Evolutionary conservation across 2,797 vertebrate species (phyloP), one percentile per base, ranked within the genome.

Genomic region (Pseudomugil gertrudae): DNA sequence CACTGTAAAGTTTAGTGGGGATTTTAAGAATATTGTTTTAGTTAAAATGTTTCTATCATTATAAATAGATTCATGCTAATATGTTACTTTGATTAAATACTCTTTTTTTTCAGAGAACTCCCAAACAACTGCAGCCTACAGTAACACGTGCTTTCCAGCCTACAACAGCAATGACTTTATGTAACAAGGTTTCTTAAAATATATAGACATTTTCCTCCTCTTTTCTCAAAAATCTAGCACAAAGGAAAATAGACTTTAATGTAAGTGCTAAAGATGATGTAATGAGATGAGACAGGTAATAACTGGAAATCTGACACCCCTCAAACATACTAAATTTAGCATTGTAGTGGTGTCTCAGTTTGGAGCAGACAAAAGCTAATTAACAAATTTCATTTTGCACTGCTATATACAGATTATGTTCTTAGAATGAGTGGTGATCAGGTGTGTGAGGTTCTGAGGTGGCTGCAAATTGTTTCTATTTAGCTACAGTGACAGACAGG

Each of bases 341-440:
- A 45, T 55, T 51, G 2, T 56, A 60, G 26, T 56, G 48, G 15
- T 29, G 5, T 59, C 35, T 47, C 14, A 2, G 57, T 68, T 35
- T 68, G 29, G 69, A 70, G 47, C 32, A 61, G 55, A 63, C 32
- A 66, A 60, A 75, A 66, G 66, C 58, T 35, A 84, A 81, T 74
- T 61, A 76, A 56, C 72, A 83, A 75, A 11, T 84, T 77, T 7
- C 5, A 19, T 72, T 73, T 80, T 62, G 43, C 62, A 69, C 53
- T 14, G 60, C 65, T 79, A 60, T 70, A 54, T 63, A 64, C 76
- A 80, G 36, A 53, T 17, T 29, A 4, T 72, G 63, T 53, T 19
- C 50, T 52, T 53, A n/a, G 23, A 59, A 38, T 29, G 52, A 53
- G 50, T 47, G 23, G 23, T 13, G 58, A 71, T 70, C 58, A 69